phyloP scores from a whole-genome alignment of 2,113 vertebrate species.

The Macroglossus sobrinus region DNA sequence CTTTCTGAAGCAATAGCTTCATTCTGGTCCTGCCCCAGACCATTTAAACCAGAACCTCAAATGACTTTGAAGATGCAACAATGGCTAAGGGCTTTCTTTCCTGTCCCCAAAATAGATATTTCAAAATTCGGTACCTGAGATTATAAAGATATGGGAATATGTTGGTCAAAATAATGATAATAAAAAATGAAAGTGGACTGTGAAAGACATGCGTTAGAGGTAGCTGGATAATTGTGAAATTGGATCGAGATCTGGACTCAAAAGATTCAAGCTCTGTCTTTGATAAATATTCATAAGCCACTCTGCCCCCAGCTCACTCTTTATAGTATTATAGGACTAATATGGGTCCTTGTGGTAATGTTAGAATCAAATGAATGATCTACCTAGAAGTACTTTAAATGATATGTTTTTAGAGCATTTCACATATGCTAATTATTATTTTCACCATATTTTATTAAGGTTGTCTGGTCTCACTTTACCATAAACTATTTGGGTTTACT shows the following conservation, averaged over 20 bases:
- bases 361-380: background rate
- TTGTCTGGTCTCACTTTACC: background rate
- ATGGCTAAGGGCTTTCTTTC: background rate
- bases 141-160: background rate
- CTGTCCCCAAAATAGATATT: background rate
- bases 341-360: background rate
- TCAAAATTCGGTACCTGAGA: background rate
- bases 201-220: background rate
- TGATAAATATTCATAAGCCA: background rate
- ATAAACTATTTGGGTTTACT: background rate
- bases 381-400: background rate
- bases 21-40: background rate
- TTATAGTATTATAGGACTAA: background rate
- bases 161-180: background rate
- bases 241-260: background rate
- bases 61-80: background rate
- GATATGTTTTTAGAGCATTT: background rate
- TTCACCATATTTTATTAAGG: background rate
- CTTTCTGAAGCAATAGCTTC: background rate
- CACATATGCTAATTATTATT: background rate
- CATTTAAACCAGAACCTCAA: background rate
- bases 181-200: background rate
- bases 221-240: background rate
- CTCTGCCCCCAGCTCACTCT: background rate
- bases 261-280: background rate